Conservation (phyloP, 2,113 vertebrate genomes). For the Craseonycteris thonglongyai region DNA sequence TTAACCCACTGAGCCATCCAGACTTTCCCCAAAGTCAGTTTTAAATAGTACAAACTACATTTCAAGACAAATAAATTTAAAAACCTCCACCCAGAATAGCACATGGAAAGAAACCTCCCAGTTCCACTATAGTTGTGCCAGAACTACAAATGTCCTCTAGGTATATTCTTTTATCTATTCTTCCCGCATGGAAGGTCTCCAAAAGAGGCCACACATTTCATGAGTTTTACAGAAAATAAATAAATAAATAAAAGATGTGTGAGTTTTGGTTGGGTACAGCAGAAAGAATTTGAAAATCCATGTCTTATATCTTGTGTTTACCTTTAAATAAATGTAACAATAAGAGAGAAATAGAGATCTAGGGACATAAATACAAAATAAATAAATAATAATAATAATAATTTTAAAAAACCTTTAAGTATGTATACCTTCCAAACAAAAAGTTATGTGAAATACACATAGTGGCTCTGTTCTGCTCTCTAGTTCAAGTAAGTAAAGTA, state of each 20-base stretch:
- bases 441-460: neutral
- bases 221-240: neutral
- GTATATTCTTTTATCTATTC: neutral
- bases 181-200: neutral
- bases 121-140: neutral
- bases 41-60: neutral
- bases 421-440: neutral
- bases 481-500: neutral
- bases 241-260: too few relatives aligned
- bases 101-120: neutral
- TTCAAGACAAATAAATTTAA: neutral
- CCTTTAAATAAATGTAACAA: neutral
- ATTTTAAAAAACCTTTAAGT: neutral
- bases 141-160: neutral
- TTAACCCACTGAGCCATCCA: too few relatives aligned
- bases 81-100: neutral
- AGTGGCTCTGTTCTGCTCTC: neutral
- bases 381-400: too few relatives aligned
- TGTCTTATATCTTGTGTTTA: neutral
- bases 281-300: neutral
- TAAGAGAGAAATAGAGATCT: neutral
- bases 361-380: neutral
- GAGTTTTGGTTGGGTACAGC: neutral
- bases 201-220: neutral
- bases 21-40: slow-evolving; percentile 1